Percentiles rank a stretch among this genome's conserved stretches.
These are phyloP conservation scores for Aphelenchoides avenae DNA, from an alignment of 1,140 invertebrate species.

Conservation along the genomic window DNA sequence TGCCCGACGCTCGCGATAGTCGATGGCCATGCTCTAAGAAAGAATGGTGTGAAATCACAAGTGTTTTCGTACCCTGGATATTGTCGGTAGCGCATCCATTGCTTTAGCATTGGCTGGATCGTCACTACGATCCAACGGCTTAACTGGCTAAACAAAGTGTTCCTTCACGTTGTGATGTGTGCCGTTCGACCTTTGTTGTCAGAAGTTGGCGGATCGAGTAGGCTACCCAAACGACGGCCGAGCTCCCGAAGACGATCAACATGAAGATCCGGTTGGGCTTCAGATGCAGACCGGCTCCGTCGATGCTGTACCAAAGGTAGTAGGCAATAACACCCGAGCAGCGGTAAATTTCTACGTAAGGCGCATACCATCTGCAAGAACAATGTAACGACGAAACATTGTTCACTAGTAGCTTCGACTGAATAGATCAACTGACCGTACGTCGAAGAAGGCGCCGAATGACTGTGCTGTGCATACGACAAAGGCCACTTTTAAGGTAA, in stretches of 20 bases:
- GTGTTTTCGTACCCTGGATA: no score
- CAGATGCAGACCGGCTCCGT: slow-evolving; percentile 38
- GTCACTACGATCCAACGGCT: no score
- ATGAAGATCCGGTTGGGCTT: slow-evolving; percentile 55
- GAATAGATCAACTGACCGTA: slow-evolving; percentile 24
- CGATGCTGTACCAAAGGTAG: slow-evolving; percentile 41
- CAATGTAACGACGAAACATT: slow-evolving; percentile 4
- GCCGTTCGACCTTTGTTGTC: no score
- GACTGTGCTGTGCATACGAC: slow-evolving; percentile 55
- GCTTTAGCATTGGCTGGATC: no score
- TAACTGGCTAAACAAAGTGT: no score
- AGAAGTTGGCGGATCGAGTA: no score
- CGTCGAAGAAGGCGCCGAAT: slow-evolving; percentile 58
- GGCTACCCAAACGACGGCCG: slow-evolving; percentile 25
- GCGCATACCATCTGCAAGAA: slow-evolving; percentile 39
- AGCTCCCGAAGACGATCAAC: slow-evolving; percentile 35
- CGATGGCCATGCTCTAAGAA: no score
- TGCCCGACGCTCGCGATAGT: no score
- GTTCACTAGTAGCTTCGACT: slow-evolving; percentile 1
- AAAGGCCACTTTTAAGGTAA: slow-evolving; percentile 52
- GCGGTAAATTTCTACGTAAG: slow-evolving; percentile 48
- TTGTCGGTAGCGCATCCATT: no score
- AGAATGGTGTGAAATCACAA: no score
- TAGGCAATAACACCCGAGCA: slow-evolving; percentile 48
- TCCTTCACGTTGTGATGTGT: no score